phyloP scores from a whole-genome alignment of 2,797 vertebrate species.

The Mormyrops boulengeri region DNA sequence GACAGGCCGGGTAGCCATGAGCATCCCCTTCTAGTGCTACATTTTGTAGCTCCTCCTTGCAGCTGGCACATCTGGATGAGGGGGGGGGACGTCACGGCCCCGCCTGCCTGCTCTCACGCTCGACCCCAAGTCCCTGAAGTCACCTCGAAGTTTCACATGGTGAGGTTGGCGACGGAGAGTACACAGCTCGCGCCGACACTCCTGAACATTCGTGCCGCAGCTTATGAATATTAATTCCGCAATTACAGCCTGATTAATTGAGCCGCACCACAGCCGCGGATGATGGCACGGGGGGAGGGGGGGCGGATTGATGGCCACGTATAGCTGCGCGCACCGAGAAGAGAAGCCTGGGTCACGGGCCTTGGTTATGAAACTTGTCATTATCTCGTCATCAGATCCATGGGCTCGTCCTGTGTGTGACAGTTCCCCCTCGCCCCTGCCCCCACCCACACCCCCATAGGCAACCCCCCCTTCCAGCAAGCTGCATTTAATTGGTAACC shows the following conservation, averaged over 20 bases:
- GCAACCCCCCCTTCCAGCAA: not conserved
- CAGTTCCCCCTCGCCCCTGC: not conserved
- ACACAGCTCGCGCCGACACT: not conserved
- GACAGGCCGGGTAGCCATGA: not conserved
- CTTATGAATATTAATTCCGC: constrained; percentile 44
- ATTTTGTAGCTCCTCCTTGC: not conserved
- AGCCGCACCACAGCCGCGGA: constrained; percentile 26
- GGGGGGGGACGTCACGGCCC: not conserved
- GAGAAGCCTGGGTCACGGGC: constrained; percentile 36
- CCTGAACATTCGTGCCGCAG: constrained; percentile 31
- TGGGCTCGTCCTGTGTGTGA: not conserved
- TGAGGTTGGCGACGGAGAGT: not conserved
- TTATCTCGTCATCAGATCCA: constrained; percentile 15
- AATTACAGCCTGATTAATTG: constrained; percentile 48
- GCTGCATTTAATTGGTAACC: constrained; percentile 29
- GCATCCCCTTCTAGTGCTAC: constrained; percentile 4
- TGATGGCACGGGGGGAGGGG: constrained; percentile 1
- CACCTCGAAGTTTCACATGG: not conserved
- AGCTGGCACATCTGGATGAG: not conserved
- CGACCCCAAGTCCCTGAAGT: not conserved
- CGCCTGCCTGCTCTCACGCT: not conserved
- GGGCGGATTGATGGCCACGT: not conserved
- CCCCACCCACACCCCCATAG: not conserved
- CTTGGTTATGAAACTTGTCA: constrained; percentile 36
- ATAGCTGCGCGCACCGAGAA: constrained; percentile 16